Evolutionary conservation across 2,888 invertebrate genomes (phyloP), one percentile per base, ranked within the genome.

Genomic region (Drosophila gaucha): DNA sequence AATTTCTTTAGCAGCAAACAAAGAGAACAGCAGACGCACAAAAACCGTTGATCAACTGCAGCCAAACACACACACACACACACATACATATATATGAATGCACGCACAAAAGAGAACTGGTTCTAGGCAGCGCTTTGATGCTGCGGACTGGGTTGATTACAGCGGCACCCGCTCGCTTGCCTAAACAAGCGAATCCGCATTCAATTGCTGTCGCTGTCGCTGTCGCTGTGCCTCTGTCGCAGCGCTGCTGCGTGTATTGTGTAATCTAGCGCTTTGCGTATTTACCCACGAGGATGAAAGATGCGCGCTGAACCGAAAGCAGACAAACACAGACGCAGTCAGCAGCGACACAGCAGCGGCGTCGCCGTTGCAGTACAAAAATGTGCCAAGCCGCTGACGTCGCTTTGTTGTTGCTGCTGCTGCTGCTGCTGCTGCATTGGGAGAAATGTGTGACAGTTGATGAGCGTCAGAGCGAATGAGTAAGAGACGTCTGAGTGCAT

Each of bases 371-470:
- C 57, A 49, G 67, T 41, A 36, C 26, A 79, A 74, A 84, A 84
- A 87, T 87, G 87, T 84, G 84, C 84, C 87, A 84, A 87, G 86
- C 76, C 65, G 76, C 68, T 67, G 71, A 56, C 54, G 57, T 64
- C 33, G 71, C 58, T 72, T 77, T 63, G 51, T 24, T 49, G 50
- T 12, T 35, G 51, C 10, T 38, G 51, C 28, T 49, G 50, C 14
- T 35, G 51, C 10, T 38, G 60, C 28, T 39, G 47, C 43, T 62
- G 68, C 49, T 75, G 67, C 75, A 67, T 54, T 64, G 78, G 83
- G 71, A 83, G 88, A 89, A 90, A 90, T 89, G 87, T 89, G 89
- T 89, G 89, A 89, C 89, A 90, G 89, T 89, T 88, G 89, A 89
- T 85, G 88, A 90, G 88, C 78, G 87, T 57, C 75, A 72, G 76